phyloP scores from a whole-genome alignment of 2,113 vertebrate species.

The Suricata suricatta region DNA sequence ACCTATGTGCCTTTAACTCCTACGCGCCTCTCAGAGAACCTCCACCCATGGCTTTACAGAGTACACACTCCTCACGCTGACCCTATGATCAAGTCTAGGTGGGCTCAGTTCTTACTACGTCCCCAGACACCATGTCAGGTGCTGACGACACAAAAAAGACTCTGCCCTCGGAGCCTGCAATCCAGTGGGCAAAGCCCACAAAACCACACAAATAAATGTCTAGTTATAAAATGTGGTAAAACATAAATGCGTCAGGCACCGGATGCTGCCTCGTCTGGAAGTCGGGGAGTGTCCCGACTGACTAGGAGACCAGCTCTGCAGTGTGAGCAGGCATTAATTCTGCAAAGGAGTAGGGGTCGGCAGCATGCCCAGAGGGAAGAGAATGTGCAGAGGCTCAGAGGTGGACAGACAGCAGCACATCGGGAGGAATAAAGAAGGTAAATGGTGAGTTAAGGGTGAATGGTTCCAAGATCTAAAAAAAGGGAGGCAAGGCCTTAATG shows the following conservation, averaged over 20 bases:
- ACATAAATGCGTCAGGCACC: background rate
- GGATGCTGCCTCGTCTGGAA: background rate
- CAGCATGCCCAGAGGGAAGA: background rate
- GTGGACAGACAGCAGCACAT: accelerated
- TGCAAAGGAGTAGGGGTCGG: background rate
- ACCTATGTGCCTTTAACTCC: background rate
- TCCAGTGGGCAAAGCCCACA: background rate
- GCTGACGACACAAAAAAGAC: background rate
- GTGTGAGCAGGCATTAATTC: accelerated
- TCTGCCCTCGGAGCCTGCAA: background rate
- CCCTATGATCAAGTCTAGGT: background rate
- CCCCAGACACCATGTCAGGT: background rate
- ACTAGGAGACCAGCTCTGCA: too few species aligned
- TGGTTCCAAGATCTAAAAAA: background rate
- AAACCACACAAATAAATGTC: background rate
- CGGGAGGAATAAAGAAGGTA: background rate
- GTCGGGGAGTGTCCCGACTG: background rate
- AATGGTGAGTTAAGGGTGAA: background rate
- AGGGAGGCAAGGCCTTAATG: background rate
- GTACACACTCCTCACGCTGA: background rate
- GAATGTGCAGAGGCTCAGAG: background rate
- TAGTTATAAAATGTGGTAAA: background rate
- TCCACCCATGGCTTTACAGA: background rate
- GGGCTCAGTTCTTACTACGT: background rate
- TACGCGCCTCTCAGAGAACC: accelerated